Evolutionary conservation across 2,888 invertebrate species (phyloP).

Genomic region (Sabatieria punctata): DNA sequence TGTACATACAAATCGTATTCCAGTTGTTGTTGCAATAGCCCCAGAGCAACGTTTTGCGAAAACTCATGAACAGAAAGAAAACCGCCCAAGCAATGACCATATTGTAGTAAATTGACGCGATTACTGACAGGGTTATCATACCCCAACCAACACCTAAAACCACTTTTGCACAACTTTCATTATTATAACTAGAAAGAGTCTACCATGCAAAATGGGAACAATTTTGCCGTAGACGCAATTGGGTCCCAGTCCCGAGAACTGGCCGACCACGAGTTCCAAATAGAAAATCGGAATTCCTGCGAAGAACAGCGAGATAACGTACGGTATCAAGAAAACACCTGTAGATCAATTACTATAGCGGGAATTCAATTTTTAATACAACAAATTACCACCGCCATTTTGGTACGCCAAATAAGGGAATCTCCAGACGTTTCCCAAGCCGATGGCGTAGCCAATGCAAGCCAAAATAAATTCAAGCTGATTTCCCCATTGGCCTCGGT

Average conservation of each 20-base stretch:
- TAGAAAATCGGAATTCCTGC: conserved; percentile 32
- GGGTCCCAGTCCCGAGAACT: conserved; percentile 18
- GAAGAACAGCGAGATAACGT: conserved; percentile 30
- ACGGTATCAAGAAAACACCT: conserved; percentile 34
- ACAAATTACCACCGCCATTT: conserved; percentile 18
- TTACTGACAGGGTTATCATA: conserved; percentile 78
- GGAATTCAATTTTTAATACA: not conserved
- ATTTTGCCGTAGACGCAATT: conserved; percentile 15
- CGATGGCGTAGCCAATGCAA: no score
- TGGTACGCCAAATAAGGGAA: conserved; percentile 14
- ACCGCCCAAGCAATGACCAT: conserved; percentile 85
- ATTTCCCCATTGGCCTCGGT: conserved; percentile 11
- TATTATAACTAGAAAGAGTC: no score
- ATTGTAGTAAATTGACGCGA: conserved; percentile 86
- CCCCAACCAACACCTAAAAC: conserved; percentile 86
- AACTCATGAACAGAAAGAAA: conserved; percentile 76
- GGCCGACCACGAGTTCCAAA: conserved; percentile 31
- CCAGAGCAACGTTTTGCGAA: no score
- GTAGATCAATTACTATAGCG: conserved; percentile 9
- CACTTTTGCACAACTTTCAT: no score
- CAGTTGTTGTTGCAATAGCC: no score
- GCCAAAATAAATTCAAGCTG: no score
- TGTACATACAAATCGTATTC: no score
- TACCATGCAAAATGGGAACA: no score
- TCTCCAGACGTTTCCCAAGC: no score